phyloP scores from a whole-genome alignment of 35 echinoderm and acorn worm species.

The Lytechinus variegatus region DNA sequence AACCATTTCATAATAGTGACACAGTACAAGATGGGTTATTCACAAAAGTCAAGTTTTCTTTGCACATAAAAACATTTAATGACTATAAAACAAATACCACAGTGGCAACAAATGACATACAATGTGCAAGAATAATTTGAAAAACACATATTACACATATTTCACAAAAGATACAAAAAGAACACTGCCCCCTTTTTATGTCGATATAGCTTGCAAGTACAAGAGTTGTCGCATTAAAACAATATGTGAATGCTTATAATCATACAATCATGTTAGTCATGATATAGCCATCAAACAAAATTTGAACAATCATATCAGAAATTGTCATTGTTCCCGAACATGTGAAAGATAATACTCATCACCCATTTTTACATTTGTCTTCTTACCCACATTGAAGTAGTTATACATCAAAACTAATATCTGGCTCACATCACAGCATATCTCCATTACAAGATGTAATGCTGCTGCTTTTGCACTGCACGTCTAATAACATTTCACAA shows the following conservation, averaged over 20 bases:
- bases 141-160: background rate
- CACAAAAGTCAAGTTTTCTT: background rate
- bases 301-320: background rate
- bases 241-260: background rate
- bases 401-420: background rate
- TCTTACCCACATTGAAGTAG: background rate
- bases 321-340: background rate
- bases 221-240: background rate
- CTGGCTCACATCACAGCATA: background rate
- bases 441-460: background rate
- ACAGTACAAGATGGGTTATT: background rate
- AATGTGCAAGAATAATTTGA: slow-evolving; percentile 19
- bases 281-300: background rate
- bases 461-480: background rate
- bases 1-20: background rate
- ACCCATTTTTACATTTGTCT: background rate
- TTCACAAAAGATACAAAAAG: background rate
- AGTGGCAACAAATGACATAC: background rate
- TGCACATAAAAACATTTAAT: slow-evolving; percentile 54
- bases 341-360: background rate
- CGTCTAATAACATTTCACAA: background rate
- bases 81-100: slow-evolving; percentile 12
- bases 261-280: background rate
- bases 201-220: background rate
- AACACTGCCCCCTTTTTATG: background rate